phyloP scores from a whole-genome alignment of 2,888 invertebrate species.

The Eupithecia centaureata region DNA sequence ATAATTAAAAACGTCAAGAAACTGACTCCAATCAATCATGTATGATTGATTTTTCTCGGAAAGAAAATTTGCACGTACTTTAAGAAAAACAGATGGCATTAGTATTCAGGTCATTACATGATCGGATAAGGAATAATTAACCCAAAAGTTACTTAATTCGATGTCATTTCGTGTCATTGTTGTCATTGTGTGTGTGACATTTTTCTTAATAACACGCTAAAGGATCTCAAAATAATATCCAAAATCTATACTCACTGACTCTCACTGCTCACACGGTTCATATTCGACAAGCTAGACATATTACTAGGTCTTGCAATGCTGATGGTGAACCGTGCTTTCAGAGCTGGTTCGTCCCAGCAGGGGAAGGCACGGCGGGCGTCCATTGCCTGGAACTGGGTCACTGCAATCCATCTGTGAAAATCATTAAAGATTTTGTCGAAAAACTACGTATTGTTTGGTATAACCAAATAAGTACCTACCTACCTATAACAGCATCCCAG shows the following conservation, averaged over 20 bases:
- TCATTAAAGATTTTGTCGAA: background rate
- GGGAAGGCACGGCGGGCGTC: conserved; percentile 93
- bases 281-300: conserved; percentile 91
- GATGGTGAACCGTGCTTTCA: conserved; percentile 91
- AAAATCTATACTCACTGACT: conserved; percentile 77
- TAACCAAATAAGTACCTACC: too few relatives aligned
- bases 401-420: conserved; percentile 88
- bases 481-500: background rate
- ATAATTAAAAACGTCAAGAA: too few relatives aligned
- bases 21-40: background rate
- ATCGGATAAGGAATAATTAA: background rate
- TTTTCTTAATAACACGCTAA: background rate
- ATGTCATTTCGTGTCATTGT: too few relatives aligned
- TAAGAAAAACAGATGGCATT: background rate
- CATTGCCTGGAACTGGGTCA: conserved; percentile 92
- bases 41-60: too few relatives aligned
- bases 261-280: conserved; percentile 83
- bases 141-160: background rate
- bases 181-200: too few relatives aligned
- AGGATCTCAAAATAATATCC: background rate
- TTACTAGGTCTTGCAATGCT: conserved; percentile 88
- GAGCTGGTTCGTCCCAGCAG: conserved; percentile 93
- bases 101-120: background rate
- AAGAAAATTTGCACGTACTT: background rate
- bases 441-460: background rate